phyloP scores from a whole-genome alignment of 2,888 invertebrate species.

The Uloborus plumipes region DNA sequence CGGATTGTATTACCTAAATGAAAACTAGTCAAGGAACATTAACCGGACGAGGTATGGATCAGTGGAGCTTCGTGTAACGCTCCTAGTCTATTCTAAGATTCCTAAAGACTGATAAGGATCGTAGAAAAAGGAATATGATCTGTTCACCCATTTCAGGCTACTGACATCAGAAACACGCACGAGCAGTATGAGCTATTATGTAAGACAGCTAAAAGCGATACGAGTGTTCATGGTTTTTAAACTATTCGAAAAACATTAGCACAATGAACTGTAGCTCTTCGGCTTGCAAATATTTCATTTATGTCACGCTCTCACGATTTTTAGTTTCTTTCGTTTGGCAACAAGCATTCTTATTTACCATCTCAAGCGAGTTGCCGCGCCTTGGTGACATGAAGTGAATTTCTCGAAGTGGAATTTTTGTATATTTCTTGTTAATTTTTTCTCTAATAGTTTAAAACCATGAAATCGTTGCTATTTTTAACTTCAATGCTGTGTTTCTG shows the following conservation, averaged over 20 bases:
- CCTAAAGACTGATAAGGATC: too few relatives aligned
- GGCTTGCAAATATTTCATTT: conserved; percentile 15
- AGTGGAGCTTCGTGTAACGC: too few relatives aligned
- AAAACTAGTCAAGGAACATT: too few relatives aligned
- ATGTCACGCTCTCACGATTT: conserved; percentile 8
- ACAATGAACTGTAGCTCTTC: conserved; percentile 16
- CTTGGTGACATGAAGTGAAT: conserved; percentile 7
- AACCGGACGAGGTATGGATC: too few relatives aligned
- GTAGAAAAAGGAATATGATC: too few relatives aligned
- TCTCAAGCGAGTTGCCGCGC: conserved; percentile 28
- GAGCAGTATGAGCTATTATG: conserved; percentile 8
- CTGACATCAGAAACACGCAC: too few relatives aligned
- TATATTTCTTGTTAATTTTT: neutral
- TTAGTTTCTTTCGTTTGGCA: conserved; percentile 9
- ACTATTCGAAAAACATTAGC: conserved; percentile 38
- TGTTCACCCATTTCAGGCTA: too few relatives aligned
- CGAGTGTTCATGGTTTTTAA: conserved; percentile 11
- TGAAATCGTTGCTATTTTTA: neutral
- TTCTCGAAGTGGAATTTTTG: neutral
- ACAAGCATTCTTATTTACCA: conserved; percentile 26
- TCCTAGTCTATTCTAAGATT: too few relatives aligned
- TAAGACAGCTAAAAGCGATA: neutral
- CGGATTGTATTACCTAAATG: too few relatives aligned
- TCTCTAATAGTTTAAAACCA: neutral
- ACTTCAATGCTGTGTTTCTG: too few relatives aligned